These are phyloP conservation scores for Clarias magur DNA, from an alignment of 2,113 vertebrate genomes.

Conservation along the genomic window DNA sequence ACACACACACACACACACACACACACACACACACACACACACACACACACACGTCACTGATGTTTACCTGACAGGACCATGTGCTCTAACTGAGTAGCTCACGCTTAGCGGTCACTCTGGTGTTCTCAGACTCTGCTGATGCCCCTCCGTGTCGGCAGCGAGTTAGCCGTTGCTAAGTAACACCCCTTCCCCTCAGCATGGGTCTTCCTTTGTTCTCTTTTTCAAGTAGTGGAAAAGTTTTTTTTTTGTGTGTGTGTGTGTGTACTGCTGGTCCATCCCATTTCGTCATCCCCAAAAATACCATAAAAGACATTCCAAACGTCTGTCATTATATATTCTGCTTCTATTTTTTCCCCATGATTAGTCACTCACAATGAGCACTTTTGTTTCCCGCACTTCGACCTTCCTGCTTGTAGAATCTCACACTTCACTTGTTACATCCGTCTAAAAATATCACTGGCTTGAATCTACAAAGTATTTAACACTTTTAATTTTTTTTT, in stretches of 20 bases:
- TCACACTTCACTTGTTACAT: not conserved
- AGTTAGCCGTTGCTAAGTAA: slow-evolving; percentile 15
- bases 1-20: slow-evolving; percentile 25
- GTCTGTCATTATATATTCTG: not conserved
- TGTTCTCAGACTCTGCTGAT: not conserved
- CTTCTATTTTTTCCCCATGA: not conserved
- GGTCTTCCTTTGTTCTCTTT: not conserved
- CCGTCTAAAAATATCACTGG: not conserved
- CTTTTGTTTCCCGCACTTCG: not conserved
- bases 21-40: slow-evolving; percentile 15
- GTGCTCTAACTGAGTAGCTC: not conserved
- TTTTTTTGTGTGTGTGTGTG: not conserved
- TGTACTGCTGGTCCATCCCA: not conserved
- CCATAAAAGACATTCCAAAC: not conserved
- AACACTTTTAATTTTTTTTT: too few species aligned
- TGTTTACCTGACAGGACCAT: not conserved
- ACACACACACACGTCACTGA: not conserved
- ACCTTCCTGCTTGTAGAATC: not conserved
- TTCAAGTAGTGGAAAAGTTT: not conserved
- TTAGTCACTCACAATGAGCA: not conserved
- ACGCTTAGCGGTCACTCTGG: not conserved
- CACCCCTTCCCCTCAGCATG: not conserved
- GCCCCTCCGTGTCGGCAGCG: not conserved
- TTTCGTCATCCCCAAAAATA: not conserved
- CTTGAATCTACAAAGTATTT: not conserved